These are phyloP conservation scores for Cheilosia grossa DNA, from an alignment of 2,888 invertebrate species.

Conservation along the genomic window DNA sequence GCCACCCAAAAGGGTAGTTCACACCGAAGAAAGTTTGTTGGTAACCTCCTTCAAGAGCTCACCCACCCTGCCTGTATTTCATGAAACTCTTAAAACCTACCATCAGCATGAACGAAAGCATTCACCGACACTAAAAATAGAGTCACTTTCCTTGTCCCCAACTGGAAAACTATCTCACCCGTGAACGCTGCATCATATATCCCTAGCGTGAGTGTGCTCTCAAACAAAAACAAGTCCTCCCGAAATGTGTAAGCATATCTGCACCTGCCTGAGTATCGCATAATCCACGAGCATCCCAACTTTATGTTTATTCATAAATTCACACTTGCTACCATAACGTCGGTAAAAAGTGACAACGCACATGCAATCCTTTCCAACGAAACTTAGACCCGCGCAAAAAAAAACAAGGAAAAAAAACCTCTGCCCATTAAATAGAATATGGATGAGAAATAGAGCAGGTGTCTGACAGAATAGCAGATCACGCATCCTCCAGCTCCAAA, in stretches of 20 bases:
- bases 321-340: constrained; percentile 33
- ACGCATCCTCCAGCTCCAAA: constrained; percentile 52
- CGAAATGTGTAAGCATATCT: constrained; percentile 64
- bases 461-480: constrained; percentile 58
- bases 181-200: constrained; percentile 31
- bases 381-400: constrained; percentile 29
- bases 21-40: neutral
- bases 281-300: constrained; percentile 57
- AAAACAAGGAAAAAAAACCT: constrained; percentile 32
- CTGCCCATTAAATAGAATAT: constrained; percentile 70
- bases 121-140: neutral
- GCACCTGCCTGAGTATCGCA: constrained; percentile 47
- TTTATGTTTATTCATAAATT: constrained; percentile 73
- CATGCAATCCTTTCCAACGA: constrained; percentile 32
- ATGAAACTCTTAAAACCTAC: neutral
- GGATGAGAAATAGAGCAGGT: constrained; percentile 73
- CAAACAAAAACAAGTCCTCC: constrained; percentile 45
- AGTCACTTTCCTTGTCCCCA: constrained; percentile 10
- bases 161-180: constrained; percentile 22
- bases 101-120: neutral
- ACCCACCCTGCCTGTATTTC: too few species aligned
- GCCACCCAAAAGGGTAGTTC: too few species aligned
- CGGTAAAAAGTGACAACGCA: constrained; percentile 18
- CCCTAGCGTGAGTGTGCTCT: neutral
- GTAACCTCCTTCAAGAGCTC: neutral